phyloP scores from a whole-genome alignment of 2,888 invertebrate genomes.

The Clistopyga incitator region DNA sequence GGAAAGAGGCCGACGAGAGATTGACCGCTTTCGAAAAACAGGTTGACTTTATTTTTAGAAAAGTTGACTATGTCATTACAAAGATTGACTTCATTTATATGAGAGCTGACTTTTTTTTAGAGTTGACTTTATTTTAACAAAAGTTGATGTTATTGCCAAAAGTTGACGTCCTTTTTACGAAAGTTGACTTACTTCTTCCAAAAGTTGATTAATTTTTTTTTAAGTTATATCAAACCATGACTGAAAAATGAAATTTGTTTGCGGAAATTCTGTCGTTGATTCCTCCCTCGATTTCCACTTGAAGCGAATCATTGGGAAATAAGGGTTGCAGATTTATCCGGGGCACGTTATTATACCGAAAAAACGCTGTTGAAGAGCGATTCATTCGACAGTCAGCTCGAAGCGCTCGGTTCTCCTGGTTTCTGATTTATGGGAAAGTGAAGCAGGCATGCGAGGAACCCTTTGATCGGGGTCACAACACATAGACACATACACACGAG shows the following conservation, averaged over 20 bases:
- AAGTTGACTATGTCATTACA: background rate
- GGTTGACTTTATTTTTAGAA: background rate
- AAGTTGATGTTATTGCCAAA: too few species aligned
- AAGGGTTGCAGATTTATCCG: slow-evolving; percentile 47
- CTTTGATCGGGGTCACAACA: slow-evolving; percentile 70
- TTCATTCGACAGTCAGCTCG: slow-evolving; percentile 24
- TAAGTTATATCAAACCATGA: too few species aligned
- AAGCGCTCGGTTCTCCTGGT: slow-evolving; percentile 32
- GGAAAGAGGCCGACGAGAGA: background rate
- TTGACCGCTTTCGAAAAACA: background rate
- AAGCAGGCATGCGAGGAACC: slow-evolving; percentile 72
- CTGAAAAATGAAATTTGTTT: too few species aligned
- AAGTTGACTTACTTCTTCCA: too few species aligned
- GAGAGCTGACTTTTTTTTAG: too few species aligned
- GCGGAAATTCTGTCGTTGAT: background rate
- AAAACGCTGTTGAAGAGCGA: slow-evolving; percentile 37
- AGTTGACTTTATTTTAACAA: too few species aligned
- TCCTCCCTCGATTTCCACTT: slow-evolving; percentile 5
- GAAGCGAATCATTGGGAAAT: slow-evolving; percentile 29
- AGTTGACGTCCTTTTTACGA: too few species aligned
- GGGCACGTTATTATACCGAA: slow-evolving; percentile 48
- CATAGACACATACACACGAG: slow-evolving; percentile 71
- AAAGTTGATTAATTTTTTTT: too few species aligned
- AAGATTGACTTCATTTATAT: too few species aligned
- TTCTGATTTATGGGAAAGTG: slow-evolving; percentile 77